Evolutionary conservation across 2,888 invertebrate species (phyloP), one percentile per base, ranked within the genome.

Genomic region (Drosophila greeni): DNA sequence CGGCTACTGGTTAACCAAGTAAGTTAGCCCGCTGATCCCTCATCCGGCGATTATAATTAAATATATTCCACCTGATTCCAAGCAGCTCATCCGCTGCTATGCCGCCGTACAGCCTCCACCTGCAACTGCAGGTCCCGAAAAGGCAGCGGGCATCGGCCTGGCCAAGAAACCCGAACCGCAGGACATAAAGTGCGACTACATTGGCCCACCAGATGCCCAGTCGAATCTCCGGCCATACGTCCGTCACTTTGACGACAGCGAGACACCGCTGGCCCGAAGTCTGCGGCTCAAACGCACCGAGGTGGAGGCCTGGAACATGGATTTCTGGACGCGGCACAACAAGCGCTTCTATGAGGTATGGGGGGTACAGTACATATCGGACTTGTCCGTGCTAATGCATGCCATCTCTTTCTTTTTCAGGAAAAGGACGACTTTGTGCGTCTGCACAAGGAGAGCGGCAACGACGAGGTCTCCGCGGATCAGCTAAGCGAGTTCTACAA

Each of bases 401-500:
- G n/a, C 24, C 23, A 12, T 68, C 60, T 31, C 54, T 53, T 39
- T 69, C 51, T 9, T 57, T 60, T 70, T 78, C 90, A 90, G 92
- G 93, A 92, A 90, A 89, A 90, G 89, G 90, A 91, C 73, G 89
- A 90, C 34, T 93, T 92, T 79, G 85, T 93, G 5, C 89, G 90
- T 56, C 70, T 90, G 16, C 90, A 90, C 45, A 89, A 90, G 53
- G 86, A 89, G 8, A 89, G 62, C n/a, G 85, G 84, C 24, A 71
- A 91, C 72, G 89, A 70, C 0, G 91, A 91, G 40, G 86, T 94
- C 23, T 92, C 92, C 5, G 93, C 95, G 1, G 95, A 95, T 88
- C 94, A 95, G 88, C 94, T 97, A 94, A 95, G 96, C 78, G 92
- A 93, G 24, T 97, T 97, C 88, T 97, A 97, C 86, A 96, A 95